phyloP scores from a whole-genome alignment of 2,113 vertebrate genomes.

The Chionomys nivalis region DNA sequence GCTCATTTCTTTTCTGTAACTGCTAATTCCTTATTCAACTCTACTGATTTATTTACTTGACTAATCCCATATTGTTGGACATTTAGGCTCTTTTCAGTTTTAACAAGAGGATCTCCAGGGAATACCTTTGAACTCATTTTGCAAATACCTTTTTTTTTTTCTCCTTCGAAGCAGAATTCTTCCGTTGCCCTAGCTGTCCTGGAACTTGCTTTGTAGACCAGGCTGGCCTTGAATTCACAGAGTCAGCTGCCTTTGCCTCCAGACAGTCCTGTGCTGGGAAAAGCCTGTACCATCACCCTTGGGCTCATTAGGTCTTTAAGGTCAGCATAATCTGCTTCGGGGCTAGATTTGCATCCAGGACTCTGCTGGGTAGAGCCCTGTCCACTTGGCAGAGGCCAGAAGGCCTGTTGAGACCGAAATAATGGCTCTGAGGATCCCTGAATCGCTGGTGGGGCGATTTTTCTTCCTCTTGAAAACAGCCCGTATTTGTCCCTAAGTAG shows the following conservation, averaged over 20 bases:
- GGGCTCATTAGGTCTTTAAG: neutral
- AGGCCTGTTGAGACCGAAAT: neutral
- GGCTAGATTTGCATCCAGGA: neutral
- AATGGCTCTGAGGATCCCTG: neutral
- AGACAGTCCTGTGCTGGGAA: neutral
- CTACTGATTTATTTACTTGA: constrained; percentile 8
- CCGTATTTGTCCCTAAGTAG: neutral
- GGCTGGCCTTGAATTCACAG: neutral
- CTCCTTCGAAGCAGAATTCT: neutral
- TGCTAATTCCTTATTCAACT: neutral
- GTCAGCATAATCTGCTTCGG: neutral
- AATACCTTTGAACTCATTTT: neutral
- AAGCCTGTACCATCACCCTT: neutral
- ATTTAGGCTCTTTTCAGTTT: neutral
- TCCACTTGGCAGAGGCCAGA: neutral
- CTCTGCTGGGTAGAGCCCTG: neutral
- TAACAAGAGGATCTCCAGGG: neutral
- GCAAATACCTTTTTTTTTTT: neutral
- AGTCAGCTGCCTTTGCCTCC: neutral
- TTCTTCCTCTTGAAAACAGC: neutral
- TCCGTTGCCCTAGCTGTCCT: neutral
- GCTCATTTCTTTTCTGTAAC: neutral
- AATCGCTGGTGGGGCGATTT: neutral
- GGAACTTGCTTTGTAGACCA: neutral
- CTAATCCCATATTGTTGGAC: neutral